phyloP scores from a whole-genome alignment of 2,888 invertebrate species.

The Rambutsinella grinnellia region DNA sequence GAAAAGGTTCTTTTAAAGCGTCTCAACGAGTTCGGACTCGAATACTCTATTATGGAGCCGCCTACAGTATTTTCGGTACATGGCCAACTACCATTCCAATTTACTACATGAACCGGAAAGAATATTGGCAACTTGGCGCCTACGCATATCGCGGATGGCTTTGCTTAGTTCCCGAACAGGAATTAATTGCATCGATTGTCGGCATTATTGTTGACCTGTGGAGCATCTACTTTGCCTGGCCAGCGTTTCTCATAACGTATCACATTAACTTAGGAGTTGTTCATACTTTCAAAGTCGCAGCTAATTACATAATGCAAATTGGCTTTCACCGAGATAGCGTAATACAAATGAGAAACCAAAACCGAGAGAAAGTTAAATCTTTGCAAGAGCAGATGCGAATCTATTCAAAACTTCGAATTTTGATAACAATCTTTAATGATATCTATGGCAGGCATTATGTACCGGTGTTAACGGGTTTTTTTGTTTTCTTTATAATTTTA shows the following conservation, averaged over 20 bases:
- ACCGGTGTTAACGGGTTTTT: background rate
- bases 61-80: background rate
- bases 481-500: background rate
- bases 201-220: slow-evolving; percentile 4
- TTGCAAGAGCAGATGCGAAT: slow-evolving; percentile 11
- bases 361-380: too few relatives aligned
- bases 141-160: background rate
- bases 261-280: slow-evolving; percentile 11
- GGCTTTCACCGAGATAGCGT: background rate
- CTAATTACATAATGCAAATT: background rate
- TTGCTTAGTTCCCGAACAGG: background rate
- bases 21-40: slow-evolving; percentile 5
- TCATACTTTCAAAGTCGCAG: background rate
- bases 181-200: background rate
- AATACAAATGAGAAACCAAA: too few relatives aligned
- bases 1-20: background rate
- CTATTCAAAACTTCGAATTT: slow-evolving; percentile 21
- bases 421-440: slow-evolving; percentile 17
- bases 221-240: background rate
- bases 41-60: background rate
- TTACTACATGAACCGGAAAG: background rate
- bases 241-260: background rate
- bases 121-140: slow-evolving; percentile 22
- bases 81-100: background rate
- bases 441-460: slow-evolving; percentile 13